A percentile compares a stretch with the other conserved stretches of the same genome.
phyloP scores from a whole-genome alignment of 2,797 vertebrate genomes.

The Lophotriccus pileatus region DNA sequence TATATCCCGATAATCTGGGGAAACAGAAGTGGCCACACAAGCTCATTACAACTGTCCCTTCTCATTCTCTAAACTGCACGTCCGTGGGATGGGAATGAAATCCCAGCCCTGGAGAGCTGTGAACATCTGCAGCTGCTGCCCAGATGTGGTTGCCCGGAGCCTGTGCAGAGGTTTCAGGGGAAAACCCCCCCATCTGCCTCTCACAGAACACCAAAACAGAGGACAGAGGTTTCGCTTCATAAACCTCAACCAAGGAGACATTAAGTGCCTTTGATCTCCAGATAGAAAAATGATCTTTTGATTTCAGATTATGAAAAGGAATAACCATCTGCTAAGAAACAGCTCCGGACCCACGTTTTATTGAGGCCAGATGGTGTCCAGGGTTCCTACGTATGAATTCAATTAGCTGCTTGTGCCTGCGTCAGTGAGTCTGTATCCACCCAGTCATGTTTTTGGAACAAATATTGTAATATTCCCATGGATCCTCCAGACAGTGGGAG shows the following conservation, averaged over 20 bases:
- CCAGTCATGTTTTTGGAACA: conserved; percentile 68
- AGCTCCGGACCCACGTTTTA: conserved; percentile 13
- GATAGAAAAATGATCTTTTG: conserved; percentile 56
- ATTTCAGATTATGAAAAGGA: conserved; percentile 45
- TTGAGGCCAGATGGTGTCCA: conserved; percentile 65
- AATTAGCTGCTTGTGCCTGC: conserved; percentile 57
- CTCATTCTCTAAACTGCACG: not conserved
- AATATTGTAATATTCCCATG: conserved; percentile 56
- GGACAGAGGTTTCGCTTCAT: not conserved
- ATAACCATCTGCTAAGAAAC: conserved; percentile 42
- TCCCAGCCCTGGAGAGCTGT: not conserved
- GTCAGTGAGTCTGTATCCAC: conserved; percentile 50
- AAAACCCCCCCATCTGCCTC: not conserved
- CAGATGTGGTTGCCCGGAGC: conserved; percentile 13
- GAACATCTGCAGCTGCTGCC: conserved; percentile 49
- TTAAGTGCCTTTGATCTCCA: not conserved
- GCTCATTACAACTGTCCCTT: not conserved
- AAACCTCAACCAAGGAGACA: not conserved
- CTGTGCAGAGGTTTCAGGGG: conserved; percentile 20
- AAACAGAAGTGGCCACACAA: not conserved
- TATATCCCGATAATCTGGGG: not conserved
- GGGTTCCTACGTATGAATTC: conserved; percentile 48
- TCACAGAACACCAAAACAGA: not conserved
- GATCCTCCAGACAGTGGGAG: conserved; percentile 62
- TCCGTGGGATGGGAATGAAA: not conserved